Percentiles rank a stretch among this genome's conserved stretches.
Conservation (phyloP, 2,113 vertebrate species). For the Ciconia maguari region DNA sequence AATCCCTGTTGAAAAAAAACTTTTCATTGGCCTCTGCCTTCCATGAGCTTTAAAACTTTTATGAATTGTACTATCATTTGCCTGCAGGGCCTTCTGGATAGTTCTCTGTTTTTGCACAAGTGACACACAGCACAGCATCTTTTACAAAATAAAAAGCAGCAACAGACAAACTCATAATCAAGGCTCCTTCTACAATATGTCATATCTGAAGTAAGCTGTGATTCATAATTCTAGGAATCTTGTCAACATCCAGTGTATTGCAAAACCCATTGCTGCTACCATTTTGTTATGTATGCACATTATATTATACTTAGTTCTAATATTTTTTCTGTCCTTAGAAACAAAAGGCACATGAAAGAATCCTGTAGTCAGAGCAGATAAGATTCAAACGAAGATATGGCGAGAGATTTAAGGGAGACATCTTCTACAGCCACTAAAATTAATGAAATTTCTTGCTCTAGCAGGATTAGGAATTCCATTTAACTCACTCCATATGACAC, state of each 20-base stretch:
- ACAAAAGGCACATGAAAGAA: not conserved
- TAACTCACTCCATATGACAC: not conserved
- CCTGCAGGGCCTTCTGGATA: not conserved
- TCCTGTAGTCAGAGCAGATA: not conserved
- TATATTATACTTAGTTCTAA: not conserved
- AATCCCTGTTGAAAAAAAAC: not conserved
- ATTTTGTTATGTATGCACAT: not conserved
- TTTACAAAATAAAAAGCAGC: not conserved
- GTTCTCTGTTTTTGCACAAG: not conserved
- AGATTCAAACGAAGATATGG: not conserved
- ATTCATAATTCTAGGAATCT: not conserved
- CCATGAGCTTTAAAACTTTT: not conserved
- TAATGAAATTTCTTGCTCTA: not conserved
- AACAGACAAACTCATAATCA: not conserved
- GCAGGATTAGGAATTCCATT: not conserved
- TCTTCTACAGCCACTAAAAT: not conserved
- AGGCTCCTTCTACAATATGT: not conserved
- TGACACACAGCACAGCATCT: not conserved
- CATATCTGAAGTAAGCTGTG: not conserved
- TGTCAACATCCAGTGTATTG: not conserved
- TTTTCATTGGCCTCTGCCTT: not conserved
- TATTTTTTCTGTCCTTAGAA: not conserved
- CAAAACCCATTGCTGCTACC: not conserved
- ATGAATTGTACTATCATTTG: not conserved
- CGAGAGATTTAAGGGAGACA: not conserved